Conservation (phyloP, 2,888 invertebrate species). For the Dasypolia templi region DNA sequence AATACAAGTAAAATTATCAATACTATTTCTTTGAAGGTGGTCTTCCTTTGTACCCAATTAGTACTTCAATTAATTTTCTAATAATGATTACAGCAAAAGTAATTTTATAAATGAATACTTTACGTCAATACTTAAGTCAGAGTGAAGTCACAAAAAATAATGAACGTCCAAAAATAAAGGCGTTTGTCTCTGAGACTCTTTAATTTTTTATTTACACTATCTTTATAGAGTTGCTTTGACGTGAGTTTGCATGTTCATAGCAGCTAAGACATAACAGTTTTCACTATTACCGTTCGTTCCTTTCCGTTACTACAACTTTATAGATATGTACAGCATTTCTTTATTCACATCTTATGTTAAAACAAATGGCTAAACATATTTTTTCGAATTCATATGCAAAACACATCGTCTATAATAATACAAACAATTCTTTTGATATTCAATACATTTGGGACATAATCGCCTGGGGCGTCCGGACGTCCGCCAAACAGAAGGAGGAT, state of each 20-base stretch:
- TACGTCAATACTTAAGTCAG: slow-evolving; percentile 4
- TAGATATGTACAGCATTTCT: neutral
- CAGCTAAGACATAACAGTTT: slow-evolving; percentile 39
- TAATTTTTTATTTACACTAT: slow-evolving; percentile 52
- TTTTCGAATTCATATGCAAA: neutral
- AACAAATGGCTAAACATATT: neutral
- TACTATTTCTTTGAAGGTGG: neutral
- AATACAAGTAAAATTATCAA: neutral
- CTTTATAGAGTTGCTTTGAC: slow-evolving; percentile 48
- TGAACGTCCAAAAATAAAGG: slow-evolving; percentile 47
- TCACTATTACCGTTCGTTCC: slow-evolving; percentile 14
- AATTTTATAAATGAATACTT: slow-evolving; percentile 40
- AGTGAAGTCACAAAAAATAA: slow-evolving; percentile 45
- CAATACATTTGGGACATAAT: slow-evolving; percentile 21
- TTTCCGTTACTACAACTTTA: slow-evolving; percentile 7
- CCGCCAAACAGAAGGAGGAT: slow-evolving; percentile 33
- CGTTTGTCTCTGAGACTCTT: slow-evolving; percentile 46
- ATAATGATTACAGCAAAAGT: slow-evolving; percentile 39
- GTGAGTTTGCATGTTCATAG: slow-evolving; percentile 30
- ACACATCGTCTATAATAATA: neutral
- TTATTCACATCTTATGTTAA: slow-evolving; percentile 5
- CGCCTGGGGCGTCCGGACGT: slow-evolving; percentile 25
- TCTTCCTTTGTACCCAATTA: neutral
- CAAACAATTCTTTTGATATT: slow-evolving; percentile 14
- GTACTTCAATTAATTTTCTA: slow-evolving; percentile 36